These are phyloP conservation scores for Pemphigus obesinymphae DNA, from an alignment of 1,140 invertebrate species.

Conservation along the genomic window DNA sequence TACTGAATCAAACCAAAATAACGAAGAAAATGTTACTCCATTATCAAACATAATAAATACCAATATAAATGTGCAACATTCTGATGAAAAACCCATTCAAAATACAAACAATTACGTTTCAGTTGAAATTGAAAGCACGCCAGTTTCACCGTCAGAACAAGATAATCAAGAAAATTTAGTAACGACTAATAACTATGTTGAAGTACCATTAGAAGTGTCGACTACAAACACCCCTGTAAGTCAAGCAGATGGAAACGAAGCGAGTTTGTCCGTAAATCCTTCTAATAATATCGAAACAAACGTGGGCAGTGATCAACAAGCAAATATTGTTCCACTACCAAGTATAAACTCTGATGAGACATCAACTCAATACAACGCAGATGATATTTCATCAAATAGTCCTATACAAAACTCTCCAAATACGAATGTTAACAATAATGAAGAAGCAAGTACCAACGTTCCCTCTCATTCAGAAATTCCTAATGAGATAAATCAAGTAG, in stretches of 20 bases:
- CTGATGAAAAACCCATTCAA: neutral
- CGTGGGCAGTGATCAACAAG: neutral
- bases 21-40: neutral
- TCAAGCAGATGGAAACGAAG: neutral
- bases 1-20: slow-evolving; percentile 42
- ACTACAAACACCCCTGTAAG: neutral
- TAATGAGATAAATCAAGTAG: neutral
- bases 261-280: neutral
- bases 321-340: neutral
- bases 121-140: neutral
- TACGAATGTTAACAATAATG: neutral
- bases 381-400: neutral
- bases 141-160: neutral
- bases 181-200: neutral
- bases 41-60: neutral
- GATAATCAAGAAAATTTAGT: neutral
- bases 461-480: neutral
- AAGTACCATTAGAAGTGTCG: neutral
- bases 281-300: neutral
- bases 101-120: neutral
- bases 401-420: neutral
- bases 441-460: neutral
- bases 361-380: neutral
- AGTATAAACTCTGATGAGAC: neutral
- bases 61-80: neutral